Conservation (phyloP, 2,113 vertebrate genomes). For the Apodemus sylvaticus region DNA sequence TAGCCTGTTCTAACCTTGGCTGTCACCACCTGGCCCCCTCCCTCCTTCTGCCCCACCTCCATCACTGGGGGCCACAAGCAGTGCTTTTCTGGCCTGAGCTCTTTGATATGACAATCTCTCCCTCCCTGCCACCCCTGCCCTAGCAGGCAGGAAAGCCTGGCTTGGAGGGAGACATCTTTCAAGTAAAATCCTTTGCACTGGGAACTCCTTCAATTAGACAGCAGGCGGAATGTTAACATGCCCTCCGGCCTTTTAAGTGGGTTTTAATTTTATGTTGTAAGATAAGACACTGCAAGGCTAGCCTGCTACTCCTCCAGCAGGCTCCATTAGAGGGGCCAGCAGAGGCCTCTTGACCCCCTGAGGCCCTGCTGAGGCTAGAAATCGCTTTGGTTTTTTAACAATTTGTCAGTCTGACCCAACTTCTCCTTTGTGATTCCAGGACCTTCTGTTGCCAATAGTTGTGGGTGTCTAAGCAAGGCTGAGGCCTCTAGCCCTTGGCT, state of each 20-base stretch:
- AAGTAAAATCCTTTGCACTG: slow-evolving; percentile 80
- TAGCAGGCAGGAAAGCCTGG: background rate
- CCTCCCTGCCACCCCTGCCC: background rate
- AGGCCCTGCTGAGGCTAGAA: slow-evolving; percentile 66
- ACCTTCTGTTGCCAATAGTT: background rate
- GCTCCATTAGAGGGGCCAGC: slow-evolving; percentile 77
- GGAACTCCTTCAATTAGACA: slow-evolving; percentile 83
- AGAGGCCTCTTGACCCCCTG: slow-evolving; percentile 77
- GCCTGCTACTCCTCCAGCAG: slow-evolving; percentile 69
- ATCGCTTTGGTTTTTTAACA: slow-evolving; percentile 80
- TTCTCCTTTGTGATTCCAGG: slow-evolving; percentile 52
- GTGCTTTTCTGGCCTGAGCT: background rate
- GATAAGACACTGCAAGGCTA: slow-evolving; percentile 77
- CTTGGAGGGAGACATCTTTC: slow-evolving; percentile 71
- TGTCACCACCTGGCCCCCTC: slow-evolving; percentile 68
- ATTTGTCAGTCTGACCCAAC: slow-evolving; percentile 77
- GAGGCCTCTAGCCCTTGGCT: background rate
- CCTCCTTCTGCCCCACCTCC: background rate
- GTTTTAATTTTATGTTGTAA: slow-evolving; percentile 85
- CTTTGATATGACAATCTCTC: slow-evolving; percentile 20
- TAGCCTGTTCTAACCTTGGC: slow-evolving; percentile 62
- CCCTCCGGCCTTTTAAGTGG: slow-evolving; percentile 84
- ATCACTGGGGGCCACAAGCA: background rate
- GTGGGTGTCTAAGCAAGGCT: background rate
- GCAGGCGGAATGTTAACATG: slow-evolving; percentile 83